Conservation (phyloP, 2,888 invertebrate species). For the Nysson spinosus region DNA sequence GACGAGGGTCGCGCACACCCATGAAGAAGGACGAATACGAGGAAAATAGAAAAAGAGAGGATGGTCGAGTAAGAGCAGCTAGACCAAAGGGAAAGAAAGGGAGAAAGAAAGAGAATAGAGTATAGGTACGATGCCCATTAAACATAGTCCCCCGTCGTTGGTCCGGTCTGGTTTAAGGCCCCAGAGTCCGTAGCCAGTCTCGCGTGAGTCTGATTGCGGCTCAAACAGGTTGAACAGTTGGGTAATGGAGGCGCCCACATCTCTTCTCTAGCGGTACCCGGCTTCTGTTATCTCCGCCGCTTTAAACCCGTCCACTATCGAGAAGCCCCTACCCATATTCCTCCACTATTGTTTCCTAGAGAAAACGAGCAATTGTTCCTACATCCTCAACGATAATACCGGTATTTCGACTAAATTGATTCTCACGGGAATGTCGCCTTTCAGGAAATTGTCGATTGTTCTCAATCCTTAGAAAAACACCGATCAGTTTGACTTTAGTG, state of each 20-base stretch:
- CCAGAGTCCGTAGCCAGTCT: slow-evolving; percentile 37
- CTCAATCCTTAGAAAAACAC: too few species aligned
- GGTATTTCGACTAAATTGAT: too few species aligned
- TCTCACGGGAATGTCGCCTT: too few species aligned
- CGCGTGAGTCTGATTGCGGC: slow-evolving; percentile 65
- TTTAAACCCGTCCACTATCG: slow-evolving; percentile 30
- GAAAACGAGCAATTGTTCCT: too few species aligned
- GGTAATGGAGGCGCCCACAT: slow-evolving; percentile 61
- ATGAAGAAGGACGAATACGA: slow-evolving; percentile 27
- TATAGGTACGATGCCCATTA: slow-evolving; percentile 42
- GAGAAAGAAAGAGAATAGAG: not conserved
- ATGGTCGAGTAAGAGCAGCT: too few species aligned
- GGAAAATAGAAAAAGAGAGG: slow-evolving; percentile 2
- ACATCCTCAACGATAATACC: too few species aligned
- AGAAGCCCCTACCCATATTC: too few species aligned
- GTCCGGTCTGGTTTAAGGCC: slow-evolving; percentile 58
- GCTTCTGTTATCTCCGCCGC: slow-evolving; percentile 50
- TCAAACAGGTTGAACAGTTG: slow-evolving; percentile 66
- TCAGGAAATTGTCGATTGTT: too few species aligned
- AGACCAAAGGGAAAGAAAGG: slow-evolving; percentile 3
- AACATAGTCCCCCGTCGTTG: slow-evolving; percentile 37
- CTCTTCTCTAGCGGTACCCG: slow-evolving; percentile 59
- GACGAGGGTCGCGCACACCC: slow-evolving; percentile 25
- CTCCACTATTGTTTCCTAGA: too few species aligned
- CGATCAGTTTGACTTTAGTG: too few species aligned